Base-by-base conservation (phyloP, 2,113 vertebrate species). In the Ceyx margarethae region DNA sequence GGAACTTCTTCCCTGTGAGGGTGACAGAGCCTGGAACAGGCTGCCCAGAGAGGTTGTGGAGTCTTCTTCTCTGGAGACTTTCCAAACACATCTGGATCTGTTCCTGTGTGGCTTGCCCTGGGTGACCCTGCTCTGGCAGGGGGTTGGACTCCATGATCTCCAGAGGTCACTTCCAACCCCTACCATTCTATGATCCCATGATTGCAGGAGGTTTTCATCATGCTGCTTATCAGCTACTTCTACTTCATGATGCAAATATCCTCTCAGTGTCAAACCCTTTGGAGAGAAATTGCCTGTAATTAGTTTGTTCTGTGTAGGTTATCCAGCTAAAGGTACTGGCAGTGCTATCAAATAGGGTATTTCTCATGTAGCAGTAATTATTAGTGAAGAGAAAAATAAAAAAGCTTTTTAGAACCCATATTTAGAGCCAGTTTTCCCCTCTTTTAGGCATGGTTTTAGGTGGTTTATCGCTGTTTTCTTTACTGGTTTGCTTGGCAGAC, bases 221-320 rank as follows among this genome's bases (percentile, higher is more conserved):
- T 37, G 37, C 60, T 91, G 37, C 69, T 96, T 94, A 96, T 96
- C 90, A 84, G 82, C 40, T 45, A 8, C 37, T 71, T 90, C 82
- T 85, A 43, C 73, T 71, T 92, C 56, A 46, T 85, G 81, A 84
- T 0, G 12, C 58, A 90, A 91, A 72, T 83, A 45, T 20, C 60
- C 91, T 92, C 67, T 86, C 26, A 23, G 37, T 75, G 72, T 89
- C 51, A 84, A 90, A 46, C 46, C 37, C 51, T 69, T 53, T 74
- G n/a, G 56, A 37, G 62, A 90, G 81, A 86, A 80, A 93, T 88
- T 78, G 33, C 29, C 85, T 83, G 35, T 71, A 92, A 83, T 91
- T 81, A 93, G 58, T 58, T 88, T 22, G 31, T 91, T 71, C 33
- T 81, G 25, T 81, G 64, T 80, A 72, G 57, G 46, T 72, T 82